Evolutionary conservation across 2,113 vertebrate genomes (phyloP).

Genomic region (Kryptolebias marmoratus): DNA sequence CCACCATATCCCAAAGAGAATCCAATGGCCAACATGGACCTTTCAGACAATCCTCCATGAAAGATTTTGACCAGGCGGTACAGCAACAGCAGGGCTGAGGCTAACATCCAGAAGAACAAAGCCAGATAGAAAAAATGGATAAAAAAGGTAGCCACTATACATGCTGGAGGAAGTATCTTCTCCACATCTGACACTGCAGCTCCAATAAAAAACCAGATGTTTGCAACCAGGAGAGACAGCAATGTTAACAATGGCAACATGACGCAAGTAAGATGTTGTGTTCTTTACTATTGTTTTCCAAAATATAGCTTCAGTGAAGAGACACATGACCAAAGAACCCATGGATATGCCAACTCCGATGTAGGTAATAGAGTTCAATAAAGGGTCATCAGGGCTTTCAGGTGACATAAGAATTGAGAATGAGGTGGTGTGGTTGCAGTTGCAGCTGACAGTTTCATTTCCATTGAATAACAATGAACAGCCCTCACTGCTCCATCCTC

Average conservation of each 20-base stretch:
- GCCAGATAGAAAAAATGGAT: slow-evolving; percentile 82
- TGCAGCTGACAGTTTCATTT: slow-evolving; percentile 69
- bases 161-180: slow-evolving; percentile 19
- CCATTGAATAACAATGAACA: slow-evolving; percentile 27
- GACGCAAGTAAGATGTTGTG: slow-evolving; percentile 82
- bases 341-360: slow-evolving; percentile 86
- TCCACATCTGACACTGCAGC: slow-evolving; percentile 4
- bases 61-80: slow-evolving; percentile 83
- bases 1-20: slow-evolving; percentile 83
- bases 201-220: slow-evolving; percentile 76
- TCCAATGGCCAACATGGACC: slow-evolving; percentile 54
- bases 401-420: slow-evolving; percentile 92
- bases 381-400: accelerated
- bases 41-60: slow-evolving; percentile 41
- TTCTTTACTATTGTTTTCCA: slow-evolving; percentile 83
- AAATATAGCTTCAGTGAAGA: slow-evolving; percentile 80
- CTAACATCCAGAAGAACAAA: slow-evolving; percentile 91
- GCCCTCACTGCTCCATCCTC: slow-evolving; percentile 73
- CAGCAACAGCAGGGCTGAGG: slow-evolving; percentile 82
- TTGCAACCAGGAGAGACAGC: slow-evolving; percentile 66
- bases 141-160: slow-evolving; percentile 79
- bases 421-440: slow-evolving; percentile 86
- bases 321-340: slow-evolving; percentile 81
- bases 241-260: slow-evolving; percentile 78
- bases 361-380: slow-evolving; percentile 74